Percentiles rank a stretch among this genome's conserved stretches.
Evolutionary conservation across 2,797 vertebrate genomes (phyloP).

Genomic region (Sebastes matsubarae): DNA sequence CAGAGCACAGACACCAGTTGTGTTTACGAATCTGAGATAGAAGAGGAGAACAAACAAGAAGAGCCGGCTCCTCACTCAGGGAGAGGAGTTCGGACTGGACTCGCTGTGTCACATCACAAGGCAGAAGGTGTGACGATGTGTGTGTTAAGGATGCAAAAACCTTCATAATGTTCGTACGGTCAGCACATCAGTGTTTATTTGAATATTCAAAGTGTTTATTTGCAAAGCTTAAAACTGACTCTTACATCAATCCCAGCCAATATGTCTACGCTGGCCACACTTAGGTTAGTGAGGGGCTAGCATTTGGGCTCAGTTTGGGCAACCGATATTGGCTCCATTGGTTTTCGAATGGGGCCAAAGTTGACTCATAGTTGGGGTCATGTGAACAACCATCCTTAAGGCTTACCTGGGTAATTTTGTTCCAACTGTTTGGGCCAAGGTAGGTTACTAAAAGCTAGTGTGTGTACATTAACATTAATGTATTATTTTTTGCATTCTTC

Average conservation of each 20-base stretch:
- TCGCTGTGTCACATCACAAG: slow-evolving; percentile 35
- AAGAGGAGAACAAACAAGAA: slow-evolving; percentile 69
- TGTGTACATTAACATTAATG: background rate
- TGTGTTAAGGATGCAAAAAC: background rate
- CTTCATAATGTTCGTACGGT: background rate
- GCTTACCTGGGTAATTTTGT: background rate
- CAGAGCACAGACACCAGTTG: slow-evolving; percentile 67
- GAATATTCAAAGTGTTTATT: background rate
- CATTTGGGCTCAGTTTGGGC: background rate
- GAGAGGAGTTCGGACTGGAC: slow-evolving; percentile 48
- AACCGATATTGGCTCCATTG: background rate
- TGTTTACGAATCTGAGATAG: slow-evolving; percentile 77
- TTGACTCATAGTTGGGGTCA: background rate
- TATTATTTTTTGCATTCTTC: background rate
- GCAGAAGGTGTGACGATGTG: background rate
- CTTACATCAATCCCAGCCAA: background rate
- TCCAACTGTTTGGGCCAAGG: background rate
- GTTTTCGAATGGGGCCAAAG: background rate
- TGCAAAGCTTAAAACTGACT: background rate
- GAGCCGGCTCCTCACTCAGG: slow-evolving; percentile 50
- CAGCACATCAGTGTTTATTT: background rate
- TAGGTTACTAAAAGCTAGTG: background rate
- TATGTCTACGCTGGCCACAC: background rate
- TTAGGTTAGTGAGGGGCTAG: background rate
- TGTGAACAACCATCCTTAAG: background rate